Evolutionary conservation across 2,797 vertebrate species (phyloP), one percentile per base, ranked within the genome.

Genomic region (Chromobotia macracanthus): DNA sequence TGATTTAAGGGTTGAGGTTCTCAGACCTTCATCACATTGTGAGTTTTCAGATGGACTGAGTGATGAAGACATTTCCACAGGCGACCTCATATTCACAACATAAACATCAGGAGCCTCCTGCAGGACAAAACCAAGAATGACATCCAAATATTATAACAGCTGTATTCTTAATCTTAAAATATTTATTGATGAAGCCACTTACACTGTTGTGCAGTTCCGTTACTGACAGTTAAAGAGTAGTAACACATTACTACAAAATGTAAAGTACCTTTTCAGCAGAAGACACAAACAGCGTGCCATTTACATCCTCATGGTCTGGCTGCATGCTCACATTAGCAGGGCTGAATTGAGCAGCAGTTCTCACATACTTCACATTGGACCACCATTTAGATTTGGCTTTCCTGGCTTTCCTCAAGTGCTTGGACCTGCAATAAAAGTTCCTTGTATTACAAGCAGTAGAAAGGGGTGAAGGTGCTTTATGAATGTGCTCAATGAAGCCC

Each of bases 241-340:
- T 31, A 31, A 31, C 2, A 31, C 5, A 31, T 31, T 31, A 31
- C 31, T 31, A 21, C 13, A 18, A 8, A 7, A 18, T 9, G 15
- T 16, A 66, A 60, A 86, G 88, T 94, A 98, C 97, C 96, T 97
- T 98, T 72, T 95, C 96, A 84, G 93, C 91, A 91, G 98, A 98
- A 21, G 97, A 97, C 81, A 97, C 96, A 91, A 99, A 99, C 75
- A 98, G 91, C 89, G 97, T 91, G 83, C 97, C 97, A n/a, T 99
- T 97, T 23, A 99, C 96, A 77, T 98, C 95, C 87, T 98, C 97
- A 86, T 97, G 92, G 88, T 98, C 96, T 0, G 96, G 96, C 80
- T 96, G 96, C 89, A 94, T 91, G 84, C 94, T 84, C 88, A 90
- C 88, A 84, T 91, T 44, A 55, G 79, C 80, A 2, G 87, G 82